These are phyloP conservation scores for Naja naja DNA, from an alignment of 2,113 vertebrate genomes.

Conservation along the genomic window DNA sequence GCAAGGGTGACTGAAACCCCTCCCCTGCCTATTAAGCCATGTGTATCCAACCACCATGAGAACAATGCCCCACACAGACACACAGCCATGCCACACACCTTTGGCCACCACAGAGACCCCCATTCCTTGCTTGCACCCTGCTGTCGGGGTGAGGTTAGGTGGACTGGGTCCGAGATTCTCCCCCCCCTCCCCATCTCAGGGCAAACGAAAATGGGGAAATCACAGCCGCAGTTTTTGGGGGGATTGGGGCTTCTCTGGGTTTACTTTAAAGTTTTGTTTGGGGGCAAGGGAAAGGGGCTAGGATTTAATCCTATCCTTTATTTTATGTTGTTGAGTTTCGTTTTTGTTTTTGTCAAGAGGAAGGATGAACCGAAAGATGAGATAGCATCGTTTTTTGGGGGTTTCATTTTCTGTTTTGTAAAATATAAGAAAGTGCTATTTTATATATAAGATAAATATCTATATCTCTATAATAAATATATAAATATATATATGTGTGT, in stretches of 20 bases:
- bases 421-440: constrained; percentile 36
- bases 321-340: not conserved
- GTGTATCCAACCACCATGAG: not conserved
- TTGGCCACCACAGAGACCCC: not conserved
- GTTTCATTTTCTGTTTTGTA: constrained; percentile 34
- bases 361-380: not conserved
- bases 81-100: constrained; percentile 23
- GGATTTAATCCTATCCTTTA: constrained; percentile 13
- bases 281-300: not conserved
- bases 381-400: not conserved
- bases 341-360: not conserved
- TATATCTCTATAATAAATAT: constrained; percentile 25
- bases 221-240: constrained; percentile 1
- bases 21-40: constrained; percentile 5
- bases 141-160: constrained; percentile 15
- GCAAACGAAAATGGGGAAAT: constrained; percentile 14
- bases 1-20: constrained; percentile 55
- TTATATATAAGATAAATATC: constrained; percentile 42
- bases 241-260: constrained; percentile 9
- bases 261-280: constrained; percentile 3
- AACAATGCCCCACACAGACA: not conserved
- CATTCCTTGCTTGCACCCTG: constrained; percentile 14
- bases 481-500: not conserved
- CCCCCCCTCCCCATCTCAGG: constrained; percentile 24
- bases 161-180: not conserved